These are phyloP conservation scores for Myiothlypis chrysogaster DNA, from an alignment of 2,797 vertebrate species.

Conservation along the genomic window DNA sequence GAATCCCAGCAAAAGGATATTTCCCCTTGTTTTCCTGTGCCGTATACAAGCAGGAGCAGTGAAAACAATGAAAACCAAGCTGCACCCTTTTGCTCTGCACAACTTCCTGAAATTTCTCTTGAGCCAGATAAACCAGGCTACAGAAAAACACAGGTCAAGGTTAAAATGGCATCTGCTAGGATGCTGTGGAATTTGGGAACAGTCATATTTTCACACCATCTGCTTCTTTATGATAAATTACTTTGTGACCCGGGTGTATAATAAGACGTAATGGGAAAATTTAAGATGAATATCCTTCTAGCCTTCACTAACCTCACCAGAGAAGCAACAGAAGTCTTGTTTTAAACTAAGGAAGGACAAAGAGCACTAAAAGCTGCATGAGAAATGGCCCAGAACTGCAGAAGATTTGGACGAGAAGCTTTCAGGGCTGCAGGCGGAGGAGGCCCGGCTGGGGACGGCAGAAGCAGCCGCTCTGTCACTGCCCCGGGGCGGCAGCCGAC, in stretches of 20 bases:
- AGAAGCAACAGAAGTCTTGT: not conserved
- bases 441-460: not conserved
- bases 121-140: not conserved
- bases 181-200: not conserved
- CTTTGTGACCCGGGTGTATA: not conserved
- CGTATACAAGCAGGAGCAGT: not conserved
- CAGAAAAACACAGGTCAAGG: not conserved
- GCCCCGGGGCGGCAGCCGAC: not conserved
- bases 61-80: slow-evolving; percentile 14
- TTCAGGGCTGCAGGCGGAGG: not conserved
- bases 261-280: not conserved
- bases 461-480: not conserved
- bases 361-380: not conserved
- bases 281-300: not conserved
- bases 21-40: not conserved
- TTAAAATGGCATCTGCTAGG: not conserved
- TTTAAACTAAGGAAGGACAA: not conserved
- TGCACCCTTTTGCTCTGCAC: not conserved
- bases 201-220: not conserved
- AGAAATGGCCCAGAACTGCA: not conserved
- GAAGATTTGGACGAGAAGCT: not conserved
- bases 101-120: not conserved
- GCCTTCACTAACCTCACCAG: not conserved
- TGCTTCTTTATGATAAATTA: not conserved
- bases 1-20: not conserved